A percentile compares a stretch with the other conserved stretches of the same genome.
phyloP scores from a whole-genome alignment of 1,140 invertebrate species.

The Bathynomus jamesi region DNA sequence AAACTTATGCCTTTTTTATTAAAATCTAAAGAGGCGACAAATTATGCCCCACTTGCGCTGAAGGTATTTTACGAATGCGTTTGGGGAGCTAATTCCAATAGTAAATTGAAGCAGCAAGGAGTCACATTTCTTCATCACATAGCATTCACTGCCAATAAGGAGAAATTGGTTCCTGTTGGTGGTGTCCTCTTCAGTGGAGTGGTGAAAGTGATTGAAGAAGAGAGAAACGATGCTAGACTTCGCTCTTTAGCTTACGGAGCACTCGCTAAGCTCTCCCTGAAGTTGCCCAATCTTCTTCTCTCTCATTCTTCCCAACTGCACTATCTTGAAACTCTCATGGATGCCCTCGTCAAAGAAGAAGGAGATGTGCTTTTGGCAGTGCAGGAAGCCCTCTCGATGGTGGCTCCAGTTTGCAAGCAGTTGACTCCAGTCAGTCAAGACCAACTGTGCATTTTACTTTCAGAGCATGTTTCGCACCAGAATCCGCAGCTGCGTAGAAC shows the following conservation, averaged over 20 bases:
- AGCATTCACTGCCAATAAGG: slow-evolving; percentile 29
- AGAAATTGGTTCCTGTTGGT: slow-evolving; percentile 32
- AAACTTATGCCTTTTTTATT: slow-evolving; percentile 78
- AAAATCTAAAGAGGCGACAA: slow-evolving; percentile 65
- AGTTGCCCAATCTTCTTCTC: slow-evolving; percentile 53
- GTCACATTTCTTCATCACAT: slow-evolving; percentile 74
- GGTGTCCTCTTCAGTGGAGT: slow-evolving; percentile 36
- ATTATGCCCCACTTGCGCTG: slow-evolving; percentile 64
- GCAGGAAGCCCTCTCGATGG: slow-evolving; percentile 61
- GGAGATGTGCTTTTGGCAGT: slow-evolving; percentile 43
- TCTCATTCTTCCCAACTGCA: slow-evolving; percentile 46
- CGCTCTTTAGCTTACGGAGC: slow-evolving; percentile 65
- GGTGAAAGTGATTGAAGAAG: slow-evolving; percentile 37
- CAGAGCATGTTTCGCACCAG: slow-evolving; percentile 55
- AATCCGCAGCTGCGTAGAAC: slow-evolving; percentile 67
- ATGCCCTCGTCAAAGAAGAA: slow-evolving; percentile 53
- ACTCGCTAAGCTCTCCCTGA: slow-evolving; percentile 60
- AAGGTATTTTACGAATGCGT: slow-evolving; percentile 79
- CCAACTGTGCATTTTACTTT: slow-evolving; percentile 51
- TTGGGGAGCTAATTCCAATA: slow-evolving; percentile 72
- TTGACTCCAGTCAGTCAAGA: slow-evolving; percentile 44
- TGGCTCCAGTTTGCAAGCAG: slow-evolving; percentile 58
- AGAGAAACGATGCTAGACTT: slow-evolving; percentile 47
- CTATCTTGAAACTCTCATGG: slow-evolving; percentile 58
- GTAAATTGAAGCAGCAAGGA: slow-evolving; percentile 67